These are phyloP conservation scores for Rhynchonycteris naso DNA, from an alignment of 2,797 vertebrate genomes.

Conservation along the genomic window DNA sequence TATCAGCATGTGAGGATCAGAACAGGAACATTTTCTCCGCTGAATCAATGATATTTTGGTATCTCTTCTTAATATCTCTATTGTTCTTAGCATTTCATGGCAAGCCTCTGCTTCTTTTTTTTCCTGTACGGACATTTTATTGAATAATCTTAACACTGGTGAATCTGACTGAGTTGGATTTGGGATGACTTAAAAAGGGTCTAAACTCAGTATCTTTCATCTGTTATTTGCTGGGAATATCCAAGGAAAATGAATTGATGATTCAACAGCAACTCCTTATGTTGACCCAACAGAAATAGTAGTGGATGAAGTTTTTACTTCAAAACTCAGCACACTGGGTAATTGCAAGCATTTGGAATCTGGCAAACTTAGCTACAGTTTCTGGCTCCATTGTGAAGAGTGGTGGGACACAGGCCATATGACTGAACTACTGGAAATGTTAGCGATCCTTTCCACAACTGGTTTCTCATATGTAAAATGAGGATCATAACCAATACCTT, in stretches of 20 bases:
- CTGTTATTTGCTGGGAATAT: conserved; percentile 21
- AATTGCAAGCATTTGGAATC: not conserved
- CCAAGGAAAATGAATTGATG: not conserved
- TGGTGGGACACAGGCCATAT: not conserved
- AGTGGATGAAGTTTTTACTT: not conserved
- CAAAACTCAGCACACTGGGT: not conserved
- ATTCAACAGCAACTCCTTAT: not conserved
- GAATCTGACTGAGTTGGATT: conserved; percentile 18
- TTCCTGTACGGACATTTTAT: not conserved
- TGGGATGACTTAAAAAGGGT: not conserved
- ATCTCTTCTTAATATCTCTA: conserved; percentile 51
- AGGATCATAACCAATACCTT: not conserved
- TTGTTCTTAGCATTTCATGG: conserved; percentile 57
- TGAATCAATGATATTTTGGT: conserved; percentile 61
- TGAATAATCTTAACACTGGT: not conserved
- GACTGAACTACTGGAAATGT: not conserved
- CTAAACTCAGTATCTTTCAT: not conserved
- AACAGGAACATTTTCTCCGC: conserved; percentile 68
- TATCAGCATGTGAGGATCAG: conserved; percentile 70
- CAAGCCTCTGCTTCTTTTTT: conserved; percentile 53
- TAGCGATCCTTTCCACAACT: not conserved
- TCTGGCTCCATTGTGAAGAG: not conserved
- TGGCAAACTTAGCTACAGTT: not conserved
- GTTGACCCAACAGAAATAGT: not conserved
- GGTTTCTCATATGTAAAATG: conserved; percentile 1